Conservation (phyloP, 2,888 invertebrate species). For the Ommatoiulus sabulosus region DNA sequence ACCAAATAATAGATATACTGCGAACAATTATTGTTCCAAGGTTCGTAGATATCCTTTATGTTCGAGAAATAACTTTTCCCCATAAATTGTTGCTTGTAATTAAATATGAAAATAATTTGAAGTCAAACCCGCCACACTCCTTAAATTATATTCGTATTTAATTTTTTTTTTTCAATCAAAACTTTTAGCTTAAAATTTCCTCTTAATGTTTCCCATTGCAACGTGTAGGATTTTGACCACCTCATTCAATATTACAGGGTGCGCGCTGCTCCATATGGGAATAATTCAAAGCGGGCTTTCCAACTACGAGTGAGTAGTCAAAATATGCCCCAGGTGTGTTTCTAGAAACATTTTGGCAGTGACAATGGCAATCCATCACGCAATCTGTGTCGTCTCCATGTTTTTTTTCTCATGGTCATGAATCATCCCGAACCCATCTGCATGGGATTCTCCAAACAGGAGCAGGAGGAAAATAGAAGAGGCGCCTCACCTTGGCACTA, state of each 20-base stretch:
- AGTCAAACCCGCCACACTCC: too few relatives aligned
- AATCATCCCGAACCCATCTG: background rate
- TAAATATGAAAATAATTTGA: too few relatives aligned
- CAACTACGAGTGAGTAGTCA: background rate
- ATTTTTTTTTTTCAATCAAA: too few relatives aligned
- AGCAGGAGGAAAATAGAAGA: background rate
- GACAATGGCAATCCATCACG: constrained; percentile 21
- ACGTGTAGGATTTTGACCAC: too few relatives aligned
- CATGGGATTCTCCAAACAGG: constrained; percentile 2
- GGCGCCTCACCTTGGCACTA: background rate
- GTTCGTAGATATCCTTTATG: too few relatives aligned
- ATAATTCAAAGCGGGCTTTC: background rate
- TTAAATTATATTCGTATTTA: too few relatives aligned
- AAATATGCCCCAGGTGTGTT: constrained; percentile 20
- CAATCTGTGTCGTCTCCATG: background rate
- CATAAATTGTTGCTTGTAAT: too few relatives aligned
- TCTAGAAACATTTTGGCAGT: constrained; percentile 24
- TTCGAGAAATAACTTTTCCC: too few relatives aligned
- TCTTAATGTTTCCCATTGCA: too few relatives aligned
- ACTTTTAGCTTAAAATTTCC: too few relatives aligned
- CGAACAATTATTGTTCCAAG: too few relatives aligned
- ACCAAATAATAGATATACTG: too few relatives aligned
- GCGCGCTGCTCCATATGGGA: background rate
- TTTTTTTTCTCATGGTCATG: background rate
- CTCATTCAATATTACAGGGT: background rate